A percentile compares a stretch with the other conserved stretches of the same genome.
phyloP scores from a whole-genome alignment of 2,113 vertebrate genomes.

The Aepyceros melampus region DNA sequence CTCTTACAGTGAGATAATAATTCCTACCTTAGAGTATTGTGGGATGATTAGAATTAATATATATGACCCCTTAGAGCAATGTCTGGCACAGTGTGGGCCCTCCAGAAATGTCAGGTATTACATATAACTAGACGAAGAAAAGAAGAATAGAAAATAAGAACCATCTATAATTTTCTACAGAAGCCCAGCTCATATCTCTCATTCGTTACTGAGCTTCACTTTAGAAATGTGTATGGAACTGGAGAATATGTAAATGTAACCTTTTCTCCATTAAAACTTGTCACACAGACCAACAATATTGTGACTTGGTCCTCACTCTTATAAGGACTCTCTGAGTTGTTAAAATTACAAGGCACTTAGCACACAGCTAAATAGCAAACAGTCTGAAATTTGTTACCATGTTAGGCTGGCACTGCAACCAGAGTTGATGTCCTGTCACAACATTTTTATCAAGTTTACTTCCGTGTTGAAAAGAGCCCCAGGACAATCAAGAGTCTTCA shows the following conservation, averaged over 20 bases:
- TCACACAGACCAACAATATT: conserved; percentile 57
- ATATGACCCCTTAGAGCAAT: background rate
- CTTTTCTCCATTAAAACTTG: conserved; percentile 64
- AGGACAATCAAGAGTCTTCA: background rate
- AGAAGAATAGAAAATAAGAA: background rate
- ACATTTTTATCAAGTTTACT: background rate
- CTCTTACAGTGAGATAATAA: background rate
- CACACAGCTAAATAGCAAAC: background rate
- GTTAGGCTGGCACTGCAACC: rapidly evolving
- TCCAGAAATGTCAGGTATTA: background rate
- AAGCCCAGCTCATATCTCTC: background rate
- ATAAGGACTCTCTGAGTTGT: background rate
- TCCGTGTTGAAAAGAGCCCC: rapidly evolving
- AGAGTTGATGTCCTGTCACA: background rate
- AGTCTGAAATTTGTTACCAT: background rate
- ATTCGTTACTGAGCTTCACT: conserved; percentile 19
- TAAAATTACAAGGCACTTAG: background rate
- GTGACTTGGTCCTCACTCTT: conserved; percentile 49
- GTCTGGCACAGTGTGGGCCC: background rate
- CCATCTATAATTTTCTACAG: background rate
- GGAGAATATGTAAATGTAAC: conserved; percentile 69
- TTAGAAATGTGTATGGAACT: conserved; percentile 41
- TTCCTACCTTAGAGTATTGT: background rate
- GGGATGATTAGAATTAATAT: background rate
- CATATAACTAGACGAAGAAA: background rate